Percentiles rank a stretch among this genome's conserved stretches.
These are phyloP conservation scores for Patagioenas fasciata DNA, from an alignment of 2,113 vertebrate genomes.

Conservation along the genomic window DNA sequence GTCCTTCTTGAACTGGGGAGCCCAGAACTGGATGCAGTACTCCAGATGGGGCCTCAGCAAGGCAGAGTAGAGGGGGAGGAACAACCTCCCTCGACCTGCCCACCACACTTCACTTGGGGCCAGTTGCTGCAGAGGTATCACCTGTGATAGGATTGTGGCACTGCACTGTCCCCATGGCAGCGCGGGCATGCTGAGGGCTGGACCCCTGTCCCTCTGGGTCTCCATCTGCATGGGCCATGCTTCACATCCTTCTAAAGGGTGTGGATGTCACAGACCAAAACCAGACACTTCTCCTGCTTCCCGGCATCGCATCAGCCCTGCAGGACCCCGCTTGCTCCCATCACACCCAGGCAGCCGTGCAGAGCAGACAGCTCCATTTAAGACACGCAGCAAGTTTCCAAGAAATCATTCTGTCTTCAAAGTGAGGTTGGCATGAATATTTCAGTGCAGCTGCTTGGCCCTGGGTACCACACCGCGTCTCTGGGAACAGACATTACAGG, in stretches of 20 bases:
- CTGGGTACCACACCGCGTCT: accelerated
- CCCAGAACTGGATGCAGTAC: no score
- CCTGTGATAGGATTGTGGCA: accelerated
- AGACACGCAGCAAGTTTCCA: background rate
- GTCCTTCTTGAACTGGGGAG: no score
- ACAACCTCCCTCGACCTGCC: no score
- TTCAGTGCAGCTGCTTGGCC: constrained; percentile 24
- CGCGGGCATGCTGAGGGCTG: accelerated
- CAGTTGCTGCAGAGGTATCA: background rate
- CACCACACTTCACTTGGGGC: accelerated
- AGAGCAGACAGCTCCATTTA: constrained; percentile 27
- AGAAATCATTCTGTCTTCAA: constrained; percentile 29
- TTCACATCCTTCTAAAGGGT: background rate
- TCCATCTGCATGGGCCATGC: background rate
- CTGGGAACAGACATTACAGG: accelerated
- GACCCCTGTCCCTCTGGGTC: background rate
- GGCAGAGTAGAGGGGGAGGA: no score
- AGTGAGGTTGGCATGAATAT: constrained; percentile 11
- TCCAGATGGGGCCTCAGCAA: no score
- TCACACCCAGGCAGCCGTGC: background rate
- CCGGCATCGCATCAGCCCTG: accelerated
- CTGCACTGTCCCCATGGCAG: background rate
- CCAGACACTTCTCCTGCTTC: background rate
- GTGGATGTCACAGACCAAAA: accelerated
- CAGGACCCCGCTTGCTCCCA: background rate